Conservation (phyloP, 2,888 invertebrate genomes). For the Diarsia mendica region DNA sequence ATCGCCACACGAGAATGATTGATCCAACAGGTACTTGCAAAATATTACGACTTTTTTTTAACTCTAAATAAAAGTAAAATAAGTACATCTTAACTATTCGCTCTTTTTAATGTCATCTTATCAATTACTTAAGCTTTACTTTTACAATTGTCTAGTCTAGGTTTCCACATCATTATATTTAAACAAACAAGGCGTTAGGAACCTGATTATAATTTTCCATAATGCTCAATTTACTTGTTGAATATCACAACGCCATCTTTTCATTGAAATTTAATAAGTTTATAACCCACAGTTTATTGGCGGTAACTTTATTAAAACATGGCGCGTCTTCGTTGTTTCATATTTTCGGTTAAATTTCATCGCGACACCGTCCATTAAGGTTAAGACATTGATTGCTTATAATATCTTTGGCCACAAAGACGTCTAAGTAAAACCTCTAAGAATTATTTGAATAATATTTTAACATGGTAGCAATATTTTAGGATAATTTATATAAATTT, state of each 20-base stretch:
- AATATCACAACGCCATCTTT: constrained; percentile 38
- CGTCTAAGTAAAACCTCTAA: constrained; percentile 34
- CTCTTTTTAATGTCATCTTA: not conserved
- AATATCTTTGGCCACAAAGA: constrained; percentile 51
- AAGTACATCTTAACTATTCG: not conserved
- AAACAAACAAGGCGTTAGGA: not conserved
- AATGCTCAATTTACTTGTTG: constrained; percentile 25
- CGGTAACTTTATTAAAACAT: constrained; percentile 65
- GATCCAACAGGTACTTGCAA: not conserved
- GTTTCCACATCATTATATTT: not conserved
- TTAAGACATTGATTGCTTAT: constrained; percentile 62
- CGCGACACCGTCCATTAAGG: constrained; percentile 57
- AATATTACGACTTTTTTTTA: too few relatives aligned
- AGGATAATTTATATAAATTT: not conserved
- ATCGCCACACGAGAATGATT: not conserved
- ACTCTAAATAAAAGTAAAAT: too few relatives aligned
- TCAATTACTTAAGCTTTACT: not conserved
- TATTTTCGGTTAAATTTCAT: constrained; percentile 58
- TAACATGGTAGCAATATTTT: not conserved
- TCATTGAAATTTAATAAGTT: constrained; percentile 63
- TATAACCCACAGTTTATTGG: constrained; percentile 60
- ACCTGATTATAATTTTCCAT: not conserved
- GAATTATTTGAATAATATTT: constrained; percentile 47
- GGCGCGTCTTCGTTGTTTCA: constrained; percentile 56
- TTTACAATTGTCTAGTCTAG: not conserved